Evolutionary conservation across 2,797 vertebrate species (phyloP).

Genomic region (Chromobotia macracanthus): DNA sequence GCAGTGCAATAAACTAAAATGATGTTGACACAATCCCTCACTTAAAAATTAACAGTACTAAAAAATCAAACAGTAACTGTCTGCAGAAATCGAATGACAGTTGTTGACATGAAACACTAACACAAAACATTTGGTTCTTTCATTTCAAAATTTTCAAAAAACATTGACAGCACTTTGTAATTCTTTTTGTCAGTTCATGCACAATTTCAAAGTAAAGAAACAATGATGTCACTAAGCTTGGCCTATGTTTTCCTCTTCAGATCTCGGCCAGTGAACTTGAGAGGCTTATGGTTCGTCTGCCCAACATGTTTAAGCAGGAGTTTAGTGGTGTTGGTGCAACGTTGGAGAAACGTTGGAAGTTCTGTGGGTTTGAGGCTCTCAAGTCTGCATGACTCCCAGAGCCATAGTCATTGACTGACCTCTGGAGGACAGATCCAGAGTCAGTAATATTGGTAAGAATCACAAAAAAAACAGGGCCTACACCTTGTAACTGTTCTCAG

Average conservation of each 20-base stretch:
- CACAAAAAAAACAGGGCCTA: conserved; percentile 34
- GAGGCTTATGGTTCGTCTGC: conserved; percentile 88
- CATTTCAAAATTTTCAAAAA: too few species aligned
- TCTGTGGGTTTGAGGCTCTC: conserved; percentile 93
- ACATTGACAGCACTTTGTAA: background rate
- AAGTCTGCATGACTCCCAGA: conserved; percentile 81
- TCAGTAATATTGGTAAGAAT: conserved; percentile 34
- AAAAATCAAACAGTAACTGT: conserved; percentile 13
- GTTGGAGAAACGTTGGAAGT: conserved; percentile 96
- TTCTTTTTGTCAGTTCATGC: background rate
- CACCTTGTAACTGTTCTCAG: conserved; percentile 29
- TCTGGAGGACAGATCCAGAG: conserved; percentile 46
- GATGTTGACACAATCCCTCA: too few species aligned
- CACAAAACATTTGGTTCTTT: background rate
- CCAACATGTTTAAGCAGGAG: conserved; percentile 93
- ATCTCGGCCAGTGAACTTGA: conserved; percentile 91
- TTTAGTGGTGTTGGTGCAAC: conserved; percentile 94
- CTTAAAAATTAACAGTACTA: too few species aligned
- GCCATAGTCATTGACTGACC: conserved; percentile 28
- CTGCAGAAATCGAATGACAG: background rate
- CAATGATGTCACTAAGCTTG: background rate
- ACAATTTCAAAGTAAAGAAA: background rate
- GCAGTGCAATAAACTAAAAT: too few species aligned
- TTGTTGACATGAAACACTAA: background rate
- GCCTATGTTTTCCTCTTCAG: conserved; percentile 67